A percentile compares a stretch with the other conserved stretches of the same genome.
Conservation (phyloP, 2,888 invertebrate genomes). For the Ormyrus pomaceus region DNA sequence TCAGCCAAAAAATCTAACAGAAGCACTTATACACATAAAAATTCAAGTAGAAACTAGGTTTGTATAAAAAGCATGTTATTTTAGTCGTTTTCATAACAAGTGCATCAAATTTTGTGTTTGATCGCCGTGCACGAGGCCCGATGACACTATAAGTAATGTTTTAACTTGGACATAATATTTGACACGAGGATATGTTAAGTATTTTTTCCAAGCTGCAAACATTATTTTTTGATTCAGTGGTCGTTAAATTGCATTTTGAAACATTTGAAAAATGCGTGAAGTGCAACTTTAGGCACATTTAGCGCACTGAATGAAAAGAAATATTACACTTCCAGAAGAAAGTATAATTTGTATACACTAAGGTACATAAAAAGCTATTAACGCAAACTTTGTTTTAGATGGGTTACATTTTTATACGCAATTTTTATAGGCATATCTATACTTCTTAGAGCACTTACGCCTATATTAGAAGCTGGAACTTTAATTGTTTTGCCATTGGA, state of each 20-base stretch:
- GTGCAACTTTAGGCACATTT: too few species aligned
- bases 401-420: slow-evolving; percentile 5
- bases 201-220: too few species aligned
- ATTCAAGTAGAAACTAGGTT: slow-evolving; percentile 30
- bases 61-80: background rate
- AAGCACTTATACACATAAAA: slow-evolving; percentile 13
- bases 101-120: too few species aligned
- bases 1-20: slow-evolving; percentile 4
- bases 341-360: background rate
- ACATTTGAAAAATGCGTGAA: too few species aligned
- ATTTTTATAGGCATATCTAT: slow-evolving; percentile 2
- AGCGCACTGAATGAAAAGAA: background rate
- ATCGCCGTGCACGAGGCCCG: too few species aligned
- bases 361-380: background rate
- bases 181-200: too few species aligned
- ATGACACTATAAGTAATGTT: too few species aligned
- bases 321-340: background rate
- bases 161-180: too few species aligned
- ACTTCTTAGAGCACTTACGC: slow-evolving; percentile 11
- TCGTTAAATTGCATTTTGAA: too few species aligned
- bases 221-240: too few species aligned
- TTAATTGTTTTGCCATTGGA: slow-evolving; percentile 40
- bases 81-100: too few species aligned
- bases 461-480: slow-evolving; percentile 27
- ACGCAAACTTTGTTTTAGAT: background rate